Conservation (phyloP, 2,888 invertebrate genomes). For the Abrostola triplasia region DNA sequence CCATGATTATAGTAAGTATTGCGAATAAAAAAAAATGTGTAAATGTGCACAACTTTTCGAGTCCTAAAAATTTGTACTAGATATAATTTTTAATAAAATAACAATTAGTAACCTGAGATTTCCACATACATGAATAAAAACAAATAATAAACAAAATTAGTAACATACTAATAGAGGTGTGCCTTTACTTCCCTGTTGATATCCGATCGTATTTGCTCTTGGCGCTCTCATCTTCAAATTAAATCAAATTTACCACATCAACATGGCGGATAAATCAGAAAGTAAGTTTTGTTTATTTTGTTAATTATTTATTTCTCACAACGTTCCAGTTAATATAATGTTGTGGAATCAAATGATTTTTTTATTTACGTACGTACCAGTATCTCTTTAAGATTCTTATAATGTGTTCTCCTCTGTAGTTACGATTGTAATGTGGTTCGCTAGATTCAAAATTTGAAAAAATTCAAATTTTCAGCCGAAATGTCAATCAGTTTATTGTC, state of each 20-base stretch:
- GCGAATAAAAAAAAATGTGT: too few species aligned
- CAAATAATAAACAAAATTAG: background rate
- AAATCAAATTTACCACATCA: conserved; percentile 85
- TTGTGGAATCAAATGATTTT: conserved; percentile 28
- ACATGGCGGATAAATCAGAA: conserved; percentile 94
- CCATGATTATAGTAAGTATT: too few species aligned
- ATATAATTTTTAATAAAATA: too few species aligned
- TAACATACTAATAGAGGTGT: conserved; percentile 1
- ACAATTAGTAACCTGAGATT: background rate
- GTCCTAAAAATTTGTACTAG: too few species aligned
- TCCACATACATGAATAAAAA: background rate
- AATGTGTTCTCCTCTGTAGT: conserved; percentile 35
- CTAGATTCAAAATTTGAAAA: conserved; percentile 88
- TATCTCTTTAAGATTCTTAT: conserved; percentile 33
- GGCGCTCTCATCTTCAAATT: conserved; percentile 82
- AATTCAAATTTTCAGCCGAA: conserved; percentile 83
- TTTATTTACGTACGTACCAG: conserved; percentile 45
- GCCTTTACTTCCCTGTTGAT: conserved; percentile 10
- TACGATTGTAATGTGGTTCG: conserved; percentile 63
- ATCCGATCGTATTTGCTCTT: conserved; percentile 68
- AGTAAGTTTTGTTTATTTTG: conserved; percentile 90
- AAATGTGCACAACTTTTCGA: too few species aligned
- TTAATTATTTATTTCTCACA: conserved; percentile 46
- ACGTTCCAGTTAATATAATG: conserved; percentile 11
- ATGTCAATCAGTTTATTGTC: conserved; percentile 73